These are phyloP conservation scores for Ophraella communa DNA, from an alignment of 2,888 invertebrate genomes.

Conservation along the genomic window DNA sequence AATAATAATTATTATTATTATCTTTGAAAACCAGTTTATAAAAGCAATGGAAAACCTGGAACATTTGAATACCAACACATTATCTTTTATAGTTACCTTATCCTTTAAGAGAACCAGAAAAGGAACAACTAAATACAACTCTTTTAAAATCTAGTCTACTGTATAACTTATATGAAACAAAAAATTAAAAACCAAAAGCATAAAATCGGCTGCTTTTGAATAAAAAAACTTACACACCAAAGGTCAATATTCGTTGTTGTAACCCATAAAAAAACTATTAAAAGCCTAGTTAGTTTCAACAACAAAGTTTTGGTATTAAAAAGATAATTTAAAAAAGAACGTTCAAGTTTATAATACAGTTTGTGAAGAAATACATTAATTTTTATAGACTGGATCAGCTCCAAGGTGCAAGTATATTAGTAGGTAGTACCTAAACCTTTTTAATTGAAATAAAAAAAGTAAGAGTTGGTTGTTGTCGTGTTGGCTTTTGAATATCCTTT, in stretches of 20 bases:
- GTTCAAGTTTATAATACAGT: neutral
- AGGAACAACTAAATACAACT: conserved; percentile 29
- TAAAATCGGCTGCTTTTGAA: conserved; percentile 27
- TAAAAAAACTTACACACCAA: conserved; percentile 14
- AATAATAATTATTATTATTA: conserved; percentile 41
- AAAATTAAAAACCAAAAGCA: conserved; percentile 14
- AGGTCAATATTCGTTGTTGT: neutral
- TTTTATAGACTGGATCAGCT: no score
- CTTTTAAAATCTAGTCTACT: conserved; percentile 25
- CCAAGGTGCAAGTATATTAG: no score
- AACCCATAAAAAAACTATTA: neutral
- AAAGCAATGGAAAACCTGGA: conserved; percentile 48
- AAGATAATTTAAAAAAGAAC: no score
- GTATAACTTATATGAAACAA: conserved; percentile 17
- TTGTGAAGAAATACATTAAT: neutral
- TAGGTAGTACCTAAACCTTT: no score
- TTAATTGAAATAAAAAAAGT: no score
- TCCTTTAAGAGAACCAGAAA: conserved; percentile 43
- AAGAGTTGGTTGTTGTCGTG: neutral
- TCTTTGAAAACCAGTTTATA: conserved; percentile 39
- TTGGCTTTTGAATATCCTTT: no score
- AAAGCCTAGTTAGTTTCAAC: no score
- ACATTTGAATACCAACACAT: conserved; percentile 80
- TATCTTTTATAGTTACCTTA: conserved; percentile 59
- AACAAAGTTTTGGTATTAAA: no score